Conservation (phyloP, 2,113 vertebrate species). For the Chloebia gouldiae region DNA sequence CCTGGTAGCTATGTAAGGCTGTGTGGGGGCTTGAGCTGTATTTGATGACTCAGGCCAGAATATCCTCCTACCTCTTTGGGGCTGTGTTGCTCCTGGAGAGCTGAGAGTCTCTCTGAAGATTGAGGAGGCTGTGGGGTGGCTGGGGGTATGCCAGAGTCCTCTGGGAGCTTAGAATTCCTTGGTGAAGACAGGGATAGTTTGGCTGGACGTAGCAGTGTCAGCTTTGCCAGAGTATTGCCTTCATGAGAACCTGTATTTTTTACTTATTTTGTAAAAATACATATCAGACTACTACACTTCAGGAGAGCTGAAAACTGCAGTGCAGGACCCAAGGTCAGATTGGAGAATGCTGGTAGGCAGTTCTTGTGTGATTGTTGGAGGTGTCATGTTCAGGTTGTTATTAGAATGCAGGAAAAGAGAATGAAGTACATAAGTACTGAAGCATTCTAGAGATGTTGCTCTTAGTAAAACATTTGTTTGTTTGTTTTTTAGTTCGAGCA, state of each 20-base stretch:
- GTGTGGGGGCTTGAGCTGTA: not conserved
- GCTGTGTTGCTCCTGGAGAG: not conserved
- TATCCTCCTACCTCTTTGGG: not conserved
- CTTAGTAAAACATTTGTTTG: constrained; percentile 5
- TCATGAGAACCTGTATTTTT: not conserved
- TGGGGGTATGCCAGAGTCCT: not conserved
- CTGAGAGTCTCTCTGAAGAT: not conserved
- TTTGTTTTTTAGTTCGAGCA: constrained; percentile 68
- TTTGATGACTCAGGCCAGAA: constrained; percentile 15
- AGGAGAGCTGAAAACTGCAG: not conserved
- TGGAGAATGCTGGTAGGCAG: not conserved
- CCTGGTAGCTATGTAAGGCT: not conserved
- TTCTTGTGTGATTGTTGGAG: not conserved
- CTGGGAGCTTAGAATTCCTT: not conserved
- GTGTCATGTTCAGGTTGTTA: not conserved
- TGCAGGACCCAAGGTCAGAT: not conserved
- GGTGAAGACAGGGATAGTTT: not conserved
- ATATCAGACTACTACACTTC: not conserved
- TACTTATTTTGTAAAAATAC: not conserved
- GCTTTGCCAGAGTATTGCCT: not conserved
- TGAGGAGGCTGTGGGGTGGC: not conserved
- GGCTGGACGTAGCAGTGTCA: not conserved
- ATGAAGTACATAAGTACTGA: not conserved
- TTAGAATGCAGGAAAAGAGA: not conserved
- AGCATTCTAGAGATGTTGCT: not conserved